A percentile compares a stretch with the other conserved stretches of the same genome.
Evolutionary conservation across 1,140 invertebrate species (phyloP).

Genomic region (Heliothis subflexa): DNA sequence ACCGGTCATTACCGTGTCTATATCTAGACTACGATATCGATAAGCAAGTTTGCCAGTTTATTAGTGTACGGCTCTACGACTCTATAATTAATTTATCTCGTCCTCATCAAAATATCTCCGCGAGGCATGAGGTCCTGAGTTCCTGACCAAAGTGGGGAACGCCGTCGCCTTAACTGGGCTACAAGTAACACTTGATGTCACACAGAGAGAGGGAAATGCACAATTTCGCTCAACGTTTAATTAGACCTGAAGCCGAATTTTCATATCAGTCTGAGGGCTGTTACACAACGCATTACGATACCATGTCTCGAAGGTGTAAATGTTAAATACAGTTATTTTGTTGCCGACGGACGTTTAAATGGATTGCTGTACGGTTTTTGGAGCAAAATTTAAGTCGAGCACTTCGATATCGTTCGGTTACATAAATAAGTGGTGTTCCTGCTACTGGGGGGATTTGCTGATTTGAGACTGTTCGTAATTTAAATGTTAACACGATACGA

Average conservation of each 20-base stretch:
- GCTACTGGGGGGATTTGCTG: background rate
- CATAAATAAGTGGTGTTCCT: constrained; percentile 28
- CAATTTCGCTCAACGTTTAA: background rate
- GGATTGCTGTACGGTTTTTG: constrained; percentile 43
- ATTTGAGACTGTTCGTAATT: background rate
- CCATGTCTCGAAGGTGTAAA: constrained; percentile 47
- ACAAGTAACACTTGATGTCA: constrained; percentile 21
- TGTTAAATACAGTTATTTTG: constrained; percentile 47
- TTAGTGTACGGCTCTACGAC: constrained; percentile 60
- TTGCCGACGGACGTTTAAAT: constrained; percentile 29
- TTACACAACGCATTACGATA: constrained; percentile 46
- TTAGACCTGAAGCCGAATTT: constrained; percentile 35
- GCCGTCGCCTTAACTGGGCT: constrained; percentile 52
- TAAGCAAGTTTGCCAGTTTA: constrained; percentile 68
- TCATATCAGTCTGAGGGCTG: constrained; percentile 32
- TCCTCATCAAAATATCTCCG: constrained; percentile 77
- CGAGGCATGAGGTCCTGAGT: constrained; percentile 64
- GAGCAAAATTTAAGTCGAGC: constrained; percentile 46
- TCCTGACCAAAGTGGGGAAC: constrained; percentile 57
- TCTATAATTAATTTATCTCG: constrained; percentile 79
- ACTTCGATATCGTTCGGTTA: constrained; percentile 11
- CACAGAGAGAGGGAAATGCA: background rate
- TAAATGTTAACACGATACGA: background rate
- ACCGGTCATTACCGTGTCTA: constrained; percentile 50
- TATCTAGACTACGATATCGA: constrained; percentile 61